These are phyloP conservation scores for Carterocephalus palaemon DNA, from an alignment of 2,888 invertebrate species.

Conservation along the genomic window DNA sequence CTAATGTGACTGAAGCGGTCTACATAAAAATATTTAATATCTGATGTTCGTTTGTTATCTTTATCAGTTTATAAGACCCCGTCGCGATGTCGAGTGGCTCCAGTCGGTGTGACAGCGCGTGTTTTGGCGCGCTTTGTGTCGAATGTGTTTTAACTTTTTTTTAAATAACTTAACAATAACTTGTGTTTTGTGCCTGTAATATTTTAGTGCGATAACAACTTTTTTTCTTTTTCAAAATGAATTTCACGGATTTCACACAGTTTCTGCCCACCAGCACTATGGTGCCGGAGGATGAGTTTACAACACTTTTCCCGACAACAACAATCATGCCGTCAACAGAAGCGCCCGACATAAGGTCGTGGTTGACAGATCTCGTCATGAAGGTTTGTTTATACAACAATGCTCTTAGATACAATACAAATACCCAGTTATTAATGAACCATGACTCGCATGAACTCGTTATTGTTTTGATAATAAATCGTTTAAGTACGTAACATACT, in stretches of 20 bases:
- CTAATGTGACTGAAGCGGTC: conserved; percentile 23
- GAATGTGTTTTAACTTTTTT: conserved; percentile 24
- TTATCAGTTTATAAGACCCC: conserved; percentile 39
- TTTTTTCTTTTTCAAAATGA: conserved; percentile 38
- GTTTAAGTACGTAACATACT: too few relatives aligned
- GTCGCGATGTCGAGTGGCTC: conserved; percentile 37
- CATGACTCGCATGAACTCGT: neutral
- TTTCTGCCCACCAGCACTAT: conserved; percentile 29
- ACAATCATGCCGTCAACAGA: conserved; percentile 39
- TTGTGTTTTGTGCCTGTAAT: conserved; percentile 30
- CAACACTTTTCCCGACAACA: conserved; percentile 30
- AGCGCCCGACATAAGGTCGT: conserved; percentile 52
- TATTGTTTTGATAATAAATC: conserved; percentile 14
- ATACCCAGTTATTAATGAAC: neutral
- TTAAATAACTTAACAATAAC: conserved; percentile 30
- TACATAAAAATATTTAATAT: conserved; percentile 44
- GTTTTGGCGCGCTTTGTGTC: conserved; percentile 34
- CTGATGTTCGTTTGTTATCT: conserved; percentile 49
- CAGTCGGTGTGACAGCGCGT: conserved; percentile 40
- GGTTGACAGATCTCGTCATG: conserved; percentile 55
- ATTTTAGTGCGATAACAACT: conserved; percentile 16
- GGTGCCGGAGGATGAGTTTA: conserved; percentile 32
- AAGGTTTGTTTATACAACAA: conserved; percentile 51
- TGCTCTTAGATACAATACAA: neutral
- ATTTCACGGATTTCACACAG: conserved; percentile 32